Base-by-base conservation (phyloP, 2,888 invertebrate genomes). In the Neria commutata region DNA sequence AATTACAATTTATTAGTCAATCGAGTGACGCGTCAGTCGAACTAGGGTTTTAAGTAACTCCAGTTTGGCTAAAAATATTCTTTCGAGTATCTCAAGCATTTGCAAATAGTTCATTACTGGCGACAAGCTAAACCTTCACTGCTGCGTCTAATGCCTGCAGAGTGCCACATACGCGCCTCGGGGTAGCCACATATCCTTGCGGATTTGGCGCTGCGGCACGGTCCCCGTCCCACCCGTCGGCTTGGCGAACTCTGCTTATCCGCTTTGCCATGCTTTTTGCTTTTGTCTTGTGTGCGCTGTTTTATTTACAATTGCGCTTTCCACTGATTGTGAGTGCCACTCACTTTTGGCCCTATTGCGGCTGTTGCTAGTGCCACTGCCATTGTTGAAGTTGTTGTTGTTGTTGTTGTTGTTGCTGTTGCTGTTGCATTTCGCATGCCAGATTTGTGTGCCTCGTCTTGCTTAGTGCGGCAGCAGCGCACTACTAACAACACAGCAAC, bases 391-490 rank as follows among this genome's bases (percentile, higher is more conserved):
- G 19, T 19, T 66, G 61, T 54, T 64, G 55, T 55, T 64, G 52
- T 49, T 64, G 59, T 57, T 59, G 46, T 47, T 56, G 40, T 24
- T 8, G 17, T 29, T 33, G 56, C 42, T 24, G n/a, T 45, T 53
- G 54, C 53, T 58, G 66, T 54, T 70, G 65, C 76, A 77, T 73
- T 74, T 74, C 68, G 68, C 67, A 67, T 77, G 75, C 76, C 77
- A 76, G 76, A 75, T 76, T 75, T 74, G 62, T 52, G 54, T 37
- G 50, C 3, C 48, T 48, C 56, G 60, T 61, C 60, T 60, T 63
- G 57, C 63, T 67, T 63, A 65, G 58, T 64, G 40, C 58, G 33
- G 23, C 53, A 19, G 52, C 63, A 67, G 66, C 67, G 66, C 67
- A 74, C 67, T 64, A 68, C 63, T 70, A 72, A 67, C 68, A 70